Percentiles rank a stretch among this genome's conserved stretches.
These are phyloP conservation scores for Petaurus breviceps DNA, from an alignment of 2,113 vertebrate genomes.

Conservation along the genomic window DNA sequence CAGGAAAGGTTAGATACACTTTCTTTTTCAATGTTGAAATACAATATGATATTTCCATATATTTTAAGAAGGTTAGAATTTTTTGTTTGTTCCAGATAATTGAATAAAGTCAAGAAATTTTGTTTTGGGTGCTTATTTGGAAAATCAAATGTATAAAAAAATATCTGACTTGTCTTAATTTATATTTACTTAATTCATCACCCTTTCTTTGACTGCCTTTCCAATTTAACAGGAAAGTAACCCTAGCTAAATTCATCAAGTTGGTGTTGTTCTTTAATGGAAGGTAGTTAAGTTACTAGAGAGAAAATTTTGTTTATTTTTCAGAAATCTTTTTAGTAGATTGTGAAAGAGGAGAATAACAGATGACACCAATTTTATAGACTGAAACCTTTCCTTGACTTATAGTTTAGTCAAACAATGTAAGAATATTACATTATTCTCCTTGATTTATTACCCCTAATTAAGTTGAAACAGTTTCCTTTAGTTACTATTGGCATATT, in stretches of 20 bases:
- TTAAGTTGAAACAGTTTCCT: constrained; percentile 22
- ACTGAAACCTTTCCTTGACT: constrained; percentile 27
- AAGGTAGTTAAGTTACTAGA: constrained; percentile 31
- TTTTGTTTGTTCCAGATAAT: not conserved
- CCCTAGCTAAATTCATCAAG: constrained; percentile 35
- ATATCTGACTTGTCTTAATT: not conserved
- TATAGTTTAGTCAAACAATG: constrained; percentile 39
- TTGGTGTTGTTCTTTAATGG: not conserved
- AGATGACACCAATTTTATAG: not conserved
- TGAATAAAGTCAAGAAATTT: constrained; percentile 14
- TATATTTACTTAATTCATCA: not conserved
- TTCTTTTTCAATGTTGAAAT: not conserved
- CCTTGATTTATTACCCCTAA: constrained; percentile 9
- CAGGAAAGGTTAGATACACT: not conserved
- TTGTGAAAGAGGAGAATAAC: constrained; percentile 40
- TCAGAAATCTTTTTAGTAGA: constrained; percentile 48
- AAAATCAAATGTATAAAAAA: not conserved
- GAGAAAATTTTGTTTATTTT: constrained; percentile 54
- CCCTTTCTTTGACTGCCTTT: constrained; percentile 33
- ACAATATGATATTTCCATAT: not conserved
- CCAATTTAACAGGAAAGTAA: constrained; percentile 37
- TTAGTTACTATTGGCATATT: constrained; percentile 31
- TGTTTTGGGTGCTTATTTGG: constrained; percentile 6
- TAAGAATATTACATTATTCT: constrained; percentile 5
- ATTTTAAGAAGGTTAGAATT: constrained; percentile 5